phyloP scores from a whole-genome alignment of 2,888 invertebrate genomes.

The Heliconius hortense region DNA sequence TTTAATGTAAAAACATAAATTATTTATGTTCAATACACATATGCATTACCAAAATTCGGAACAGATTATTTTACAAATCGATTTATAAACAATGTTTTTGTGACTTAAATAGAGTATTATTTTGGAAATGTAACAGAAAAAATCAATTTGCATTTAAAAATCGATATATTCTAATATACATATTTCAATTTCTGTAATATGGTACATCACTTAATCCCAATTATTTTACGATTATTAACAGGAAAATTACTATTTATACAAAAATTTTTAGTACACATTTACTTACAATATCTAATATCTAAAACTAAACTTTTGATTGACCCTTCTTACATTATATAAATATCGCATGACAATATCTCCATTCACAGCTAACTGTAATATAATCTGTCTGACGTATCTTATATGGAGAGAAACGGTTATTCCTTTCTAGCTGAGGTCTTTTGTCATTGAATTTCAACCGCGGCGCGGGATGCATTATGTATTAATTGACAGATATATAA shows the following conservation, averaged over 20 bases:
- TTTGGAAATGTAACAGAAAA: no score
- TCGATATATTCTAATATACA: background rate
- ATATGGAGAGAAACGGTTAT: constrained; percentile 15
- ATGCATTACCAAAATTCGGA: background rate
- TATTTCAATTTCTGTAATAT: background rate
- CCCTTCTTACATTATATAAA: constrained; percentile 3
- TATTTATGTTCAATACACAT: background rate
- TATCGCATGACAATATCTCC: constrained; percentile 17
- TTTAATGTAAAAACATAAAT: background rate
- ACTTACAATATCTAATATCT: background rate
- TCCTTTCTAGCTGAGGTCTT: constrained; percentile 21
- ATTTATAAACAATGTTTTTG: background rate
- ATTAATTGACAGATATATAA: background rate
- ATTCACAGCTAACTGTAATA: constrained; percentile 21
- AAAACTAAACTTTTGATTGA: background rate
- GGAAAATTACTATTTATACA: background rate
- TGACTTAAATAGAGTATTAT: no score
- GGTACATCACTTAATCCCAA: background rate
- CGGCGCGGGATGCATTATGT: background rate
- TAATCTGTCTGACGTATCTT: constrained; percentile 6
- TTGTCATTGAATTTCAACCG: constrained; percentile 15
- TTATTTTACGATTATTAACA: background rate
- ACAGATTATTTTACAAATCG: background rate
- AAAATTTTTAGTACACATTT: no score
- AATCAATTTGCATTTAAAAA: background rate